Conservation (phyloP, 2,888 invertebrate genomes). For the Agelastica alni region DNA sequence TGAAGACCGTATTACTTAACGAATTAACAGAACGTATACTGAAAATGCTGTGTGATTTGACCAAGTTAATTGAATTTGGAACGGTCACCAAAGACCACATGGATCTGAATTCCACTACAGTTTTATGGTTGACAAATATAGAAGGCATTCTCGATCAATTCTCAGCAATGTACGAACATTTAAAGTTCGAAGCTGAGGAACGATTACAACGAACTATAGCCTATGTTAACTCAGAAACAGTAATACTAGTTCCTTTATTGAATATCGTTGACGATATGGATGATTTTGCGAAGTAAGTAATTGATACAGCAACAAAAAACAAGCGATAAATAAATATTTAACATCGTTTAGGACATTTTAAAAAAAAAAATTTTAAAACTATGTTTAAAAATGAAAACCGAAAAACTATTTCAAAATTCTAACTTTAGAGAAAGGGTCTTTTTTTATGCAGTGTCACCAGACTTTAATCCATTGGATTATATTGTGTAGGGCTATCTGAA, state of each 20-base stretch:
- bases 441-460: no score
- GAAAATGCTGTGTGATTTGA: slow-evolving; percentile 67
- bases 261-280: slow-evolving; percentile 81
- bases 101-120: slow-evolving; percentile 76
- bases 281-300: slow-evolving; percentile 67
- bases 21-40: slow-evolving; percentile 72
- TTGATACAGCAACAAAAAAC: no score
- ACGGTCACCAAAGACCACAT: slow-evolving; percentile 76
- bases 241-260: slow-evolving; percentile 68
- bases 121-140: slow-evolving; percentile 82
- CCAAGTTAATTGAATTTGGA: slow-evolving; percentile 76
- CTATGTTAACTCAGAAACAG: slow-evolving; percentile 71
- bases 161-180: slow-evolving; percentile 77
- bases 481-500: no score
- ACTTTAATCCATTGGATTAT: no score
- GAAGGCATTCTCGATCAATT: slow-evolving; percentile 81
- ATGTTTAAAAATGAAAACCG: no score
- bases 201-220: slow-evolving; percentile 70
- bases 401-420: no score
- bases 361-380: no score
- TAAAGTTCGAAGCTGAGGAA: slow-evolving; percentile 86
- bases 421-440: no score
- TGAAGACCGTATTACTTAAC: slow-evolving; percentile 72
- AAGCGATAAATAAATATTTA: no score
- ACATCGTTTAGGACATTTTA: no score